These are phyloP conservation scores for Musca domestica DNA, from an alignment of 1,140 invertebrate genomes.

Conservation along the genomic window DNA sequence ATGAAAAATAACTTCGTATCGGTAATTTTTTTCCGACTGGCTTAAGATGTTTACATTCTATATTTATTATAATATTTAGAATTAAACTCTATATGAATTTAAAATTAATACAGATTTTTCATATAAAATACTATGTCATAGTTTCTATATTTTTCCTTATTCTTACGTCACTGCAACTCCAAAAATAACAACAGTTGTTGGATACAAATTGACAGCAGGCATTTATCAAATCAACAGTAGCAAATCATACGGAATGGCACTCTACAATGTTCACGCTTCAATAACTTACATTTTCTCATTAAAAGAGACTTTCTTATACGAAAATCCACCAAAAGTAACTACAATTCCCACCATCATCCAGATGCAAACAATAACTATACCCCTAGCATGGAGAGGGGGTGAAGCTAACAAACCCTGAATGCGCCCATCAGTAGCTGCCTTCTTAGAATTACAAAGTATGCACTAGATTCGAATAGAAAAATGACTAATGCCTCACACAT, in stretches of 20 bases:
- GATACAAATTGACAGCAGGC: not conserved
- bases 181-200: slow-evolving; percentile 11
- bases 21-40: too few species aligned
- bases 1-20: too few species aligned
- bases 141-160: too few species aligned
- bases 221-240: slow-evolving; percentile 7
- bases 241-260: not conserved
- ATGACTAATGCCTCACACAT: slow-evolving; percentile 12
- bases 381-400: not conserved
- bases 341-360: not conserved
- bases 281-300: not conserved
- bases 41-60: too few species aligned
- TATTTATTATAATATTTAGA: too few species aligned
- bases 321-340: slow-evolving; percentile 4
- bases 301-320: not conserved
- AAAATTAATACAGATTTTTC: too few species aligned
- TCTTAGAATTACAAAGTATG: not conserved
- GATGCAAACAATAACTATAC: not conserved
- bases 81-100: too few species aligned
- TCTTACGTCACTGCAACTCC: too few species aligned
- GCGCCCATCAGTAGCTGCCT: not conserved
- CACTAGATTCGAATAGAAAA: not conserved
- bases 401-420: not conserved
- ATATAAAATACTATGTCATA: too few species aligned
- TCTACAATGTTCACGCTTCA: slow-evolving; percentile 3